Percentiles rank a stretch among this genome's conserved stretches.
Conservation (phyloP, 2,113 vertebrate species). For the Pagrus major region DNA sequence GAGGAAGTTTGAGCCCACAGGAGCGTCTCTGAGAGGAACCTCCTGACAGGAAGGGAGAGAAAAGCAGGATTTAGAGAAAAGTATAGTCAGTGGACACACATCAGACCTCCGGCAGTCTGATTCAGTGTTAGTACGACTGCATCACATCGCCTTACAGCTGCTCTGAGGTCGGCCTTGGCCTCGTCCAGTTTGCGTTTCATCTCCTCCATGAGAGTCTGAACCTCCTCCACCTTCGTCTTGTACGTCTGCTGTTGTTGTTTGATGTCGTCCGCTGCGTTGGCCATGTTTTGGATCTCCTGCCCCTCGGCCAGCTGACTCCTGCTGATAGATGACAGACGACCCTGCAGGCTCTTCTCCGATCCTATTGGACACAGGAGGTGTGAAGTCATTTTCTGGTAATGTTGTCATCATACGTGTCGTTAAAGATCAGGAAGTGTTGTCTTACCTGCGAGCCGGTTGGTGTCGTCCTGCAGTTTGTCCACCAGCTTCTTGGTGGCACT, state of each 20-base stretch:
- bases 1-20: slow-evolving; percentile 67
- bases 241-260: slow-evolving; percentile 74
- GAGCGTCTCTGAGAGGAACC: slow-evolving; percentile 76
- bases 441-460: slow-evolving; percentile 71
- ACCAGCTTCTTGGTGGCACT: slow-evolving; percentile 76
- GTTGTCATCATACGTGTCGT: background rate
- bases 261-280: slow-evolving; percentile 44
- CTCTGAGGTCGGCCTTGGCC: slow-evolving; percentile 70
- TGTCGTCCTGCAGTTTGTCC: slow-evolving; percentile 78
- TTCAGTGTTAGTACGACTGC: background rate
- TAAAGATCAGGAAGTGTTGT: background rate
- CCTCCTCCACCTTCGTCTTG: slow-evolving; percentile 75
- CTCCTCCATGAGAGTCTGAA: slow-evolving; percentile 76
- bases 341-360: slow-evolving; percentile 79
- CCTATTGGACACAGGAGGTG: slow-evolving; percentile 70
- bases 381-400: background rate
- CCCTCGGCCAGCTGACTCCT: slow-evolving; percentile 71
- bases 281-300: slow-evolving; percentile 79
- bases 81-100: background rate
- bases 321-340: slow-evolving; percentile 80
- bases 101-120: background rate
- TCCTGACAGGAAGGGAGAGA: slow-evolving; percentile 74
- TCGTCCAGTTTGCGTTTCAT: slow-evolving; percentile 82
- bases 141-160: slow-evolving; percentile 74
- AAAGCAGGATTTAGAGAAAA: background rate